Percentiles rank a stretch among this genome's conserved stretches.
phyloP scores from a whole-genome alignment of 2,113 vertebrate genomes.

The Oxyruncus cristatus region DNA sequence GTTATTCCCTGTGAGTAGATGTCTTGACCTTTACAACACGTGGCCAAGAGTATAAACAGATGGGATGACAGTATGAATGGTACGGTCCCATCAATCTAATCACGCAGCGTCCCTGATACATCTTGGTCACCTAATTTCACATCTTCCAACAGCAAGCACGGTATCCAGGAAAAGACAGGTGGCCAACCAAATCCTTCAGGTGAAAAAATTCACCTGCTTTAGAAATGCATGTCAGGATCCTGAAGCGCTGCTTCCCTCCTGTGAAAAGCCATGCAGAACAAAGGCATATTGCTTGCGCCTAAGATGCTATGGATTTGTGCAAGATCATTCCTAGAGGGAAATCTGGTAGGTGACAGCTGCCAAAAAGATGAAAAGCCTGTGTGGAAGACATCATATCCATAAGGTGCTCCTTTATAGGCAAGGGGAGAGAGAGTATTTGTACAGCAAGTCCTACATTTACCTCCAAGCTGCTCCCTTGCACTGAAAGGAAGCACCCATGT shows the following conservation, averaged over 20 bases:
- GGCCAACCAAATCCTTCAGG: neutral
- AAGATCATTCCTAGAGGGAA: constrained; percentile 36
- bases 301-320: neutral
- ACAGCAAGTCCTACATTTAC: neutral
- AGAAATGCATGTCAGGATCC: neutral
- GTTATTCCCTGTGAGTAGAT: constrained; percentile 29
- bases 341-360: neutral
- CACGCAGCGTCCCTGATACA: neutral
- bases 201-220: neutral
- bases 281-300: neutral
- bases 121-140: neutral
- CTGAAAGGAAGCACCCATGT: neutral
- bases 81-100: neutral
- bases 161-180: neutral
- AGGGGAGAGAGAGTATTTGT: neutral
- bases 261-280: neutral
- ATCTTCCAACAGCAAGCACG: neutral
- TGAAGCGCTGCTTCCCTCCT: neutral
- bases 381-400: neutral
- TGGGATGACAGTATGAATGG: constrained; percentile 54
- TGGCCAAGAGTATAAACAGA: constrained; percentile 53
- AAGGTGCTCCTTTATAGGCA: neutral
- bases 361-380: constrained; percentile 21
- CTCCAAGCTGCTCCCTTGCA: neutral
- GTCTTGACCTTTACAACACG: constrained; percentile 46